Base-by-base conservation (phyloP, 53 echinoderm and acorn worm species). In the Zoroaster sp. region DNA sequence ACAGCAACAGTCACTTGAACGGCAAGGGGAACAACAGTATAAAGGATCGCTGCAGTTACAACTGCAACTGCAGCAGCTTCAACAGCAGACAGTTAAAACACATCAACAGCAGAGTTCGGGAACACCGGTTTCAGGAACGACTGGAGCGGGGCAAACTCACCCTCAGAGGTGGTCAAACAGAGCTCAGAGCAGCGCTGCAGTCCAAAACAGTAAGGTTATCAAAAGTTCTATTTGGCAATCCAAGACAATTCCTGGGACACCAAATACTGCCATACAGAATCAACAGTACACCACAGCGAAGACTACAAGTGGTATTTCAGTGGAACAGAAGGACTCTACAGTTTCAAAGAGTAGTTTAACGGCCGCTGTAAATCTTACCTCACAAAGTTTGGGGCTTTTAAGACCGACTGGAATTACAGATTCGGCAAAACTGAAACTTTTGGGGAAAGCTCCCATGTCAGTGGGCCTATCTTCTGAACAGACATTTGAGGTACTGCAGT, bases 131-230 rank as follows among this genome's bases (percentile, higher is more conserved):
- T 28, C 45, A 67, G 66, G 46, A 35, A 28, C 49, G 7, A 45
- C 49, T 15, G 45, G 28, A 7, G 30, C 65, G 12, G 43, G 67
- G 14, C 68, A 71, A 38, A 20, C n/a, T 15, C 85, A 34, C 12
- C 49, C 85, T 4, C 49, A 44, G 23, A 85, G 70, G 37, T 85
- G 85, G 85, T 85, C 85, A 2, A 85, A 85, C 51, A 44, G 67
- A 21, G 5, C 78, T 23, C 78, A 78, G 39, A 78, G 18, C 37
- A 25, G 30, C 18, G 35, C 32, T 28, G 28, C 32, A 31, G 31
- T 30, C 32, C 43, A 75, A 46, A 23, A 23, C 31, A 33, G 33
- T 17, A 51, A 47, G 18, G 51, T 46, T 28, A 25, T 2, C 33
- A 23, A 18, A 4, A 74, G 73, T 9, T 28, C 80, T 20, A 35